Evolutionary conservation across 2,888 invertebrate genomes (phyloP), one percentile per base, ranked within the genome.

Genomic region (Poecilus cupreus): DNA sequence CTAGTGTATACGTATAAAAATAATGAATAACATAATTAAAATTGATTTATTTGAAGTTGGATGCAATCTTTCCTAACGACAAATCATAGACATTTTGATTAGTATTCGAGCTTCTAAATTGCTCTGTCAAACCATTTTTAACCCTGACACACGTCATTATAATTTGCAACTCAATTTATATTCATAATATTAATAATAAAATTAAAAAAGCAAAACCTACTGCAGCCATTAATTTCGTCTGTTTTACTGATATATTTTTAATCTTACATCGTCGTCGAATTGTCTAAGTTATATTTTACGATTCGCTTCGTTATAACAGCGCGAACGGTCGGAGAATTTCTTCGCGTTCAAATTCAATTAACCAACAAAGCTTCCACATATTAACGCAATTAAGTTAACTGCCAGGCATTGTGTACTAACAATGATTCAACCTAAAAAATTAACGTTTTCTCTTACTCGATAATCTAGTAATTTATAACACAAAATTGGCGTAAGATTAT

Each of bases 321-420:
- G 2, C 11, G n/a, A 57, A 8, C 22, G 24, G 11, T 11, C 5
- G 13, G 43, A 43, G 13, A 13, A 57, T 57, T 57, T 57, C 57
- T 57, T 24, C 57, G 22, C 57, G 57, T 57, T 57, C 57, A 22
- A 11, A n/a, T 32, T 39, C 60, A 77, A 77, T 77, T 77, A 60
- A 60, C 20, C n/a, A 60, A 77, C 77, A 77, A 60, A 39, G 77
- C 46, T 57, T 37, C n/a, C 13, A 57, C 32, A 22, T 13, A 60
- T 77, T 60, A 77, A 39, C 43, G 60, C 60, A 77, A 60, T 76
- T 57, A 76, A 57, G 37, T 76, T 57, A 57, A 60, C 20, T 18
- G 22, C 22, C 49, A 8, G n/a, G 43, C 49, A 39, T 77, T 60
- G 60, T 77, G 60, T 10, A 22, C 37, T 32, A 60, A 57, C 60